Conservation (phyloP, 2,797 vertebrate species). For the Ceryle rudis region DNA sequence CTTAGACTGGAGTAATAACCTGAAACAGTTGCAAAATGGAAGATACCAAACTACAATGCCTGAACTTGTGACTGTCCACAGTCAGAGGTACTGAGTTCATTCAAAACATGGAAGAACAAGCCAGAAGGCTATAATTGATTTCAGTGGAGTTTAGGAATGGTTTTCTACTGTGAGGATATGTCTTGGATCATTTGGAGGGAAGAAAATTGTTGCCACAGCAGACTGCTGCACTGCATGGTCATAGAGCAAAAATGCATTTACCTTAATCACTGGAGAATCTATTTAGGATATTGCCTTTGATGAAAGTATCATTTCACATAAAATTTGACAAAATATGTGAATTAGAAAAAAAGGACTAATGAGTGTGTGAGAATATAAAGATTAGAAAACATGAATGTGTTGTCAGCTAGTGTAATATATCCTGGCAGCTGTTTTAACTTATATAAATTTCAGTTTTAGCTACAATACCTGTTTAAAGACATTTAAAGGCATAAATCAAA, state of each 20-base stretch:
- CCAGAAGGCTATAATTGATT: background rate
- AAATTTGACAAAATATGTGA: background rate
- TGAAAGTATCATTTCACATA: background rate
- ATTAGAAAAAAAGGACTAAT: background rate
- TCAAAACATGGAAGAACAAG: background rate
- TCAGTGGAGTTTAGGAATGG: background rate
- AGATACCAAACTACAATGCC: background rate
- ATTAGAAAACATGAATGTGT: background rate
- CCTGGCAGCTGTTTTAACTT: background rate
- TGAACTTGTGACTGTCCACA: background rate
- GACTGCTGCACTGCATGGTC: rapidly evolving
- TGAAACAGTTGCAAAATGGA: background rate
- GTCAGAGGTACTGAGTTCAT: background rate
- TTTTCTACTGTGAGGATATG: background rate
- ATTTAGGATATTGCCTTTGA: background rate
- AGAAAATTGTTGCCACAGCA: background rate
- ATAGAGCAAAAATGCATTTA: background rate
- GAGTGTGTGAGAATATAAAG: background rate
- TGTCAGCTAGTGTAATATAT: background rate
- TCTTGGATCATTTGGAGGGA: background rate
- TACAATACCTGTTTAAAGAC: background rate
- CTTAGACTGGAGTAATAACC: background rate
- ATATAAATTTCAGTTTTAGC: background rate
- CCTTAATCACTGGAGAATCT: background rate
- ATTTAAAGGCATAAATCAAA: background rate